Evolutionary conservation across 2,113 vertebrate species (phyloP).

Genomic region (Mormyrus iriodes): DNA sequence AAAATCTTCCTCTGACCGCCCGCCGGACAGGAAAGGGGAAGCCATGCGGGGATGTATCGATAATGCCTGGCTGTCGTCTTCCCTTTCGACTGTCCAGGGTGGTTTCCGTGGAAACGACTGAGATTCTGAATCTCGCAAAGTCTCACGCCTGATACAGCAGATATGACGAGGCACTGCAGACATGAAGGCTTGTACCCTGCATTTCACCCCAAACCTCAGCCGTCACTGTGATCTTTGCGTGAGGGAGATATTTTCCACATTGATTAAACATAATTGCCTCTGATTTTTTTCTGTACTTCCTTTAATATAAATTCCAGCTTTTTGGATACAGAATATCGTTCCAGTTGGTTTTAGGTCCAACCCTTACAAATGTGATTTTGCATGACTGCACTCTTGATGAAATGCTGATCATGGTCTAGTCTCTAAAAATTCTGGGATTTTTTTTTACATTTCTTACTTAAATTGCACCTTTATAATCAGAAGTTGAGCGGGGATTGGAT

Average conservation of each 20-base stretch:
- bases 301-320: not conserved
- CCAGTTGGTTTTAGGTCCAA: not conserved
- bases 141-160: not conserved
- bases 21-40: constrained; percentile 4
- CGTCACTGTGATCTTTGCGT: not conserved
- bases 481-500: not conserved
- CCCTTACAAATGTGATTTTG: not conserved
- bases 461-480: not conserved
- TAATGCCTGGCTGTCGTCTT: not conserved
- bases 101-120: not conserved
- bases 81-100: not conserved
- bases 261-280: not conserved
- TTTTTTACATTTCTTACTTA: not conserved
- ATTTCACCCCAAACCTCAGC: not conserved
- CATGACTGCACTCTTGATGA: not conserved
- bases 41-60: not conserved
- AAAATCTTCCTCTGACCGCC: not conserved
- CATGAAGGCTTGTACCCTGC: not conserved
- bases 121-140: not conserved
- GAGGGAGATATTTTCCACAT: not conserved
- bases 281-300: not conserved
- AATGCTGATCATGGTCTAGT: not conserved
- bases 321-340: not conserved
- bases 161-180: not conserved
- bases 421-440: not conserved